These are phyloP conservation scores for Trichomycterus rosablanca DNA, from an alignment of 2,113 vertebrate species.

Conservation along the genomic window DNA sequence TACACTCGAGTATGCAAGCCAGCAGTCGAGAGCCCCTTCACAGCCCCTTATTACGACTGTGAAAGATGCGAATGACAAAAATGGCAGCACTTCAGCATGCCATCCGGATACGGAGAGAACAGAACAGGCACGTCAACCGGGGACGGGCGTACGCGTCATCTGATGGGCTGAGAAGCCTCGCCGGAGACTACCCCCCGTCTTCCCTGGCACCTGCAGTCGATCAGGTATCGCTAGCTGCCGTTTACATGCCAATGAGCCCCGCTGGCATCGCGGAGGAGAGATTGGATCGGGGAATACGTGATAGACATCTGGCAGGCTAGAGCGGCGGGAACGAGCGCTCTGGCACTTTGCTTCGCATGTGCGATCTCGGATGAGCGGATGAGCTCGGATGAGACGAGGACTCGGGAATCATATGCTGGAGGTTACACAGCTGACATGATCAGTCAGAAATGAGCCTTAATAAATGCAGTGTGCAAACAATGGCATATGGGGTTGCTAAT, in stretches of 20 bases:
- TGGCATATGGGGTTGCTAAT: not conserved
- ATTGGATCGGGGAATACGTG: constrained; percentile 7
- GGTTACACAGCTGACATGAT: constrained; percentile 1
- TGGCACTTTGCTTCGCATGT: not conserved
- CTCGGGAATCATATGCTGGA: not conserved
- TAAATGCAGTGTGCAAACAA: not conserved
- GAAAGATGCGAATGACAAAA: constrained; percentile 15
- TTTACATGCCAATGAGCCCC: constrained; percentile 32
- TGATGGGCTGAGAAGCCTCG: constrained; percentile 22
- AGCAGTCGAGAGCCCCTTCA: not conserved
- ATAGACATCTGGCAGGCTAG: constrained; percentile 17
- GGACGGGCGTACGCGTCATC: constrained; percentile 13
- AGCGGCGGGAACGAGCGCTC: not conserved
- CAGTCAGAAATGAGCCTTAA: not conserved
- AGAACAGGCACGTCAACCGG: constrained; percentile 1
- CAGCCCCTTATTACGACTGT: constrained; percentile 11
- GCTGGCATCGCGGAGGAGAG: constrained; percentile 15
- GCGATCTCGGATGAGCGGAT: not conserved
- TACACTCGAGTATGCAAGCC: constrained; percentile 21
- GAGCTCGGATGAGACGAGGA: not conserved
- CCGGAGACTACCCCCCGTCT: constrained; percentile 8
- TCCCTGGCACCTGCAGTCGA: constrained; percentile 33
- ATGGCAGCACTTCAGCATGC: constrained; percentile 19
- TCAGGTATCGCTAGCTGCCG: constrained; percentile 13
- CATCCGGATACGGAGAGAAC: constrained; percentile 21